Base-by-base conservation (phyloP, 2,113 vertebrate genomes). In the Semnopithecus entellus region DNA sequence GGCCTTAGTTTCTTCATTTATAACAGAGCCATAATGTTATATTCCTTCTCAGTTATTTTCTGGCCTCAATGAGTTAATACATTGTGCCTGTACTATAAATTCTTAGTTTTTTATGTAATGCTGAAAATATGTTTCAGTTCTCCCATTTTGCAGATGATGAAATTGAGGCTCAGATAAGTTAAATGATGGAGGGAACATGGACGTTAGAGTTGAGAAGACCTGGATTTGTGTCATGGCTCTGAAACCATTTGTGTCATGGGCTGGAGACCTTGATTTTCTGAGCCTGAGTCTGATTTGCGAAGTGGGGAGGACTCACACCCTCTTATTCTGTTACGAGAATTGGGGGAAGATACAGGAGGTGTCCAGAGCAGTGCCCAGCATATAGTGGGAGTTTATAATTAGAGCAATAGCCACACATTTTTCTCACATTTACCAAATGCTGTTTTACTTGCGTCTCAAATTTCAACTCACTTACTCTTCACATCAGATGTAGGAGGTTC, bases 331-430 rank as follows among this genome's bases (percentile, higher is more conserved):
- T 35, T 82, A 16, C 50, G 22, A 40, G 30, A 52, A 79, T 73
- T 82, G n/a, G 64, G 59, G 50, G 64, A 81, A 32, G 35, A 22
- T 18, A 55, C 11, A 66, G 92, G 66, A 55, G 43, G 17, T 9
- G 14, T n/a, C n/a, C 55, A 2, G 2, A 14, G 70, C 6, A 0
- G 1, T 5, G 25, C 17, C 32, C 23, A 6, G 40, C 2, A 5
- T 1, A 14, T 6, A 35, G 17, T 40, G 27, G 35, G 30, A 8
- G 4, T 50, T 90, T 72, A 45, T 88, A 55, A 45, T 64, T 27
- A n/a, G 20, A 17, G 13, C n/a, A 17, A 32, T 3, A 4, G 22
- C 17, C 48, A 40, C n/a, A 25, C 3, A 0, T 12, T 22, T 25
- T 43, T 5, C 52, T 23, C 14, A 25, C 8, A 6, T n/a, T 22